A percentile compares a stretch with the other conserved stretches of the same genome.
phyloP scores from a whole-genome alignment of 2,797 vertebrate genomes.

The Sparus aurata region DNA sequence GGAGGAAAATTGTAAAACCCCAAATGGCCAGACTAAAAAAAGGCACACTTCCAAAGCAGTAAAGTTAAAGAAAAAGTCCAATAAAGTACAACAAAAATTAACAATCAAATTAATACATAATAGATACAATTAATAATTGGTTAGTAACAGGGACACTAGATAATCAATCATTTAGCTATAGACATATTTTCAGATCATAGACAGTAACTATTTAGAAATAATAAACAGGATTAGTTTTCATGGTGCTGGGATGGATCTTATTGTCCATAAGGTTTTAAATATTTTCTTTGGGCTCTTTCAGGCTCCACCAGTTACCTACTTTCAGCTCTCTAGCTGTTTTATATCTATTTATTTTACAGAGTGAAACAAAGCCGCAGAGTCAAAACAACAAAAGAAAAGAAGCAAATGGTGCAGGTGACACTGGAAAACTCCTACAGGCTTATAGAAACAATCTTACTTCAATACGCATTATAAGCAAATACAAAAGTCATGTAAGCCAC shows the following conservation, averaged over 20 bases:
- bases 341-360: no score
- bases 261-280: background rate
- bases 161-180: background rate
- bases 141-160: background rate
- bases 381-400: no score
- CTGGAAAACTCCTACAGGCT: no score
- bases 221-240: background rate
- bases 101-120: background rate
- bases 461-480: no score
- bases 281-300: background rate
- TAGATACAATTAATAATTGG: background rate
- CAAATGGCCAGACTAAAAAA: background rate
- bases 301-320: background rate
- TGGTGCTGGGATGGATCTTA: background rate
- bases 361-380: no score
- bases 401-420: no score
- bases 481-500: no score
- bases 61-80: background rate
- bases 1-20: background rate
- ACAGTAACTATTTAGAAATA: background rate
- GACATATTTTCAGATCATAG: background rate
- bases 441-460: no score
- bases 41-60: conserved; percentile 1
- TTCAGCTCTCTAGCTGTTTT: no score
- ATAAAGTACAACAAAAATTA: background rate